Evolutionary conservation across 2,888 invertebrate species (phyloP), one percentile per base, ranked within the genome.

Genomic region (Napeogenes sylphis): DNA sequence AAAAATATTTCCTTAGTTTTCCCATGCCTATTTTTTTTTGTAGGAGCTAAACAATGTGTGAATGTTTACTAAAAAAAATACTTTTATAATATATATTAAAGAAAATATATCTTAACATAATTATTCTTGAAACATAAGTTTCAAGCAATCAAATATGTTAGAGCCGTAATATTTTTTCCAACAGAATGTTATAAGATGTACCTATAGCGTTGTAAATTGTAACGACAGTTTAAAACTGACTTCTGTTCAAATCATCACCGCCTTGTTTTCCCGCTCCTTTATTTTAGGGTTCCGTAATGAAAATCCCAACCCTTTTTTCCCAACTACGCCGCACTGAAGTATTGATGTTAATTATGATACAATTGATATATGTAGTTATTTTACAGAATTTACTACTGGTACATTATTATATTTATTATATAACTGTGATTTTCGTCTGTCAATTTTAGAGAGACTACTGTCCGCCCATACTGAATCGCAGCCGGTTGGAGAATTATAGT

Each of bases 161-260:
- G 8, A 42, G 5, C 42, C 10, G 10, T 42, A 42, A 42, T 42
- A 42, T 42, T 42, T 42, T 42, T 51, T 21, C 21, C 51, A 30
- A 21, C 30, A 30, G 55, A 47, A 55, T 21, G 45, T 30, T 33
- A 56, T 85, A 84, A 78, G 76, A 79, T 76, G 78, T 84, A 21
- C 21, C 21, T 21, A 85, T 83, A 83, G 84, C 83, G 82, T 85
- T 57, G 58, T 60, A 67, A 61, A 42, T 47, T 55, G 83, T 87
- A 88, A 88, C 85, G 87, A 84, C 85, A 78, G 82, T 85, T 87
- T 87, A 85, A 85, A 84, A 81, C 82, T 81, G 56, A 58, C 45
- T 81, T 77, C 73, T 83, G 86, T 82, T 80, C 80, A 69, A 73
- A 72, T 35, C 35, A 65, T 67, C 67, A 35, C 60, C 62, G 67